Base-by-base conservation (phyloP, 2,797 vertebrate species). In the Chrosomus eos region DNA sequence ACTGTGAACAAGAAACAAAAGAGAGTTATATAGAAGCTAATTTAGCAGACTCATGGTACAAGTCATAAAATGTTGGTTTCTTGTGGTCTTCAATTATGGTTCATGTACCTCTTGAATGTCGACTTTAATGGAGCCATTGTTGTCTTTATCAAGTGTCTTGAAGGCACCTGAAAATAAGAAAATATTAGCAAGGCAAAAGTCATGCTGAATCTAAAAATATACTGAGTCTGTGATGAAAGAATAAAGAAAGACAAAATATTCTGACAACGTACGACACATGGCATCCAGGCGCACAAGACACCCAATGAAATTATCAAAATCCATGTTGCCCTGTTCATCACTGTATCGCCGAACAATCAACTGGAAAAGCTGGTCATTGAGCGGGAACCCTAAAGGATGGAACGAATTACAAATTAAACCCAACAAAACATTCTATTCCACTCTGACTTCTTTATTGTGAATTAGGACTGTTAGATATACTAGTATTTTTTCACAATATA, bases 221-320 rank as follows among this genome's bases (percentile, higher is more conserved):
- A 60, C 5, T 60, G 11, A 60, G 10, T 3, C 10, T 31, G 8
- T 28, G 23, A 67, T 4, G 28, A 68, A 26, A 43, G 7, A n/a
- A 71, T n/a, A 21, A 71, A 48, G 31, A 21, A 60, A 51, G 31
- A 66, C 33, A 48, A 40, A 36, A 72, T 1, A 70, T 45, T 28
- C 6, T 4, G 23, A 19, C 19, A 58, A 96, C 97, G 96, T 90
- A 98, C 97, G 92, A 92, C 97, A 99, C 98, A 99, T 98, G 89
- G 96, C 94, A 45, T 99, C 97, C 89, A 99, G 92, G 9, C 97
- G 95, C 33, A 98, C 96, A 90, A 99, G 87, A 90, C 97, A 98
- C 90, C 96, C 95, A 6, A 99, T 95, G 91, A 93, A 99, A 86
- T 93, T 97, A 91, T 98, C 98, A 83, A 99, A 99, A 91, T 99